A percentile compares a stretch with the other conserved stretches of the same genome.
Conservation (phyloP, 2,888 invertebrate genomes). For the Amphiduros pacificus region DNA sequence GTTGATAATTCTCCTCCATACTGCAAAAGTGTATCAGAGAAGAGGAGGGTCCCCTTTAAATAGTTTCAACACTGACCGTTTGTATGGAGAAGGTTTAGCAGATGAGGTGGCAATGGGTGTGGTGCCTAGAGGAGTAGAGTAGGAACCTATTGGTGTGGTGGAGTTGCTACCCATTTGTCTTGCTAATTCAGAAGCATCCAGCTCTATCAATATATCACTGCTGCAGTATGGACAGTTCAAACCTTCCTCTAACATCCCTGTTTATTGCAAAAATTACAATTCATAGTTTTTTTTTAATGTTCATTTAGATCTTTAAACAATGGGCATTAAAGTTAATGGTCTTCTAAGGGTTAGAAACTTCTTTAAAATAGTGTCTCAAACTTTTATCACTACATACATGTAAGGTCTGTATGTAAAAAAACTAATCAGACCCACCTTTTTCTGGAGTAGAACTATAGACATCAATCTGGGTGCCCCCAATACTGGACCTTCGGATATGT, state of each 20-base stretch:
- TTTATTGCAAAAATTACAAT: background rate
- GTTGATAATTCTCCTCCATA: too few relatives aligned
- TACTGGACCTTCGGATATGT: background rate
- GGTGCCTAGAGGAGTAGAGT: too few relatives aligned
- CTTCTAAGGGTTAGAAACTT: background rate
- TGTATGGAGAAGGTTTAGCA: background rate
- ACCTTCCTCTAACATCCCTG: slow-evolving; percentile 3
- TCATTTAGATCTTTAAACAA: background rate
- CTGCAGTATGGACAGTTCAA: slow-evolving; percentile 41
- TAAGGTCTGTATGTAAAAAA: too few relatives aligned
- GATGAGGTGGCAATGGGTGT: slow-evolving; percentile 7
- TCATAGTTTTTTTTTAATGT: background rate
- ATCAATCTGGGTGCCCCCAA: background rate
- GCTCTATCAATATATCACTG: slow-evolving; percentile 38
- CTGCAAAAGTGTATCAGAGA: too few relatives aligned
- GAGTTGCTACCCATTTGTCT: background rate
- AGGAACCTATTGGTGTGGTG: slow-evolving; percentile 26
- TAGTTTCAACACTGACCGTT: too few relatives aligned
- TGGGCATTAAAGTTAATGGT: background rate
- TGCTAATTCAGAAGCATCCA: slow-evolving; percentile 17
- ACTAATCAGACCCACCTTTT: background rate
- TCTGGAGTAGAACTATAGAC: background rate
- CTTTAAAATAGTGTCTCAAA: background rate
- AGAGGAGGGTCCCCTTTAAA: too few relatives aligned
- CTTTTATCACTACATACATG: too few relatives aligned